Evolutionary conservation across 2,888 invertebrate genomes (phyloP), one percentile per base, ranked within the genome.

Genomic region (Dryobota labecula): DNA sequence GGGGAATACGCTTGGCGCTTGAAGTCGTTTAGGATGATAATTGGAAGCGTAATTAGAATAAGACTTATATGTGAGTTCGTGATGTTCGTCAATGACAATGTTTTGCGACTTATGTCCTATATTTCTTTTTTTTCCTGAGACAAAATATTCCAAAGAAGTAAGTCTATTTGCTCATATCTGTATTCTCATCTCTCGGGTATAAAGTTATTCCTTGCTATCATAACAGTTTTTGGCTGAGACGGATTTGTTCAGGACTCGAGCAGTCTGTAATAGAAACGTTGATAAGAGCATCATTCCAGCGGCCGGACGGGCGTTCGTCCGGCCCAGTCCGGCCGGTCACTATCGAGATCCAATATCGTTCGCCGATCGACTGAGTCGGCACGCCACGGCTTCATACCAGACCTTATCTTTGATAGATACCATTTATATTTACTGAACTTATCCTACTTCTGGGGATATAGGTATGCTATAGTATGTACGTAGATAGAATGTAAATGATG

Each of bases 271-370:
- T 66, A 66, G 67, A 67, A 72, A 33, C 67, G 47, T 63, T 68
- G 80, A 80, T 82, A 84, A 80, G 72, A 70, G 49, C 66, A 61
- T 80, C 49, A 51, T 80, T 57, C 51, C 9, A 64, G 33, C 45
- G 30, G 51, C 49, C 45, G 36, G 57, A 33, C 63, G 65, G 36
- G 47, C 56, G 49, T 47, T 56, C 45, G 49, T 57, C 43, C 47
- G 57, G 63, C 13, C 43, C 69, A 36, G 45, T n/a, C 36, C 62
- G 66, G 65, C 63, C 54, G 57, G n/a, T n/a, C n/a, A n/a, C 66
- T 69, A 83, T 83, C 70, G 61, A 51, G 72, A 84, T 63, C 83
- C 68, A 63, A 78, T 84, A 82, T 78, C 83, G 62, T 51, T 30
- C 65, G 70, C 9, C 71, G 47, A 63, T 61, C 67, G 45, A 43